A percentile compares a stretch with the other conserved stretches of the same genome.
Conservation (phyloP, 2,113 vertebrate species). For the Limnothrissa miodon region DNA sequence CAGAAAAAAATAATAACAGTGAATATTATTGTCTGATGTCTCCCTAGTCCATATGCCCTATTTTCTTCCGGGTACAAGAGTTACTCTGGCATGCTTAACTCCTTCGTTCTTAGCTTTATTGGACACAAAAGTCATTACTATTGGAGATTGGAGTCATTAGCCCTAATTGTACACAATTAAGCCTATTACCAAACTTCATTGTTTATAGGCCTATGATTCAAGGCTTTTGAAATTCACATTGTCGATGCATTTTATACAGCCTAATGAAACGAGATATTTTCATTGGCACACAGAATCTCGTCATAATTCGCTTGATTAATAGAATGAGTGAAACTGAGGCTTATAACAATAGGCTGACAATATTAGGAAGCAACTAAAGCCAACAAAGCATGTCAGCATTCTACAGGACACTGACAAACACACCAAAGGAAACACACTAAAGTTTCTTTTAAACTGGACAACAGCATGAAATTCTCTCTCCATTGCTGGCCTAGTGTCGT, state of each 20-base stretch:
- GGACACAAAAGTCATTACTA: too few species aligned
- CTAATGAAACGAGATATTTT: not conserved
- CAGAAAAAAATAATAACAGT: not conserved
- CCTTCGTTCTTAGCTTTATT: not conserved
- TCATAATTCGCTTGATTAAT: not conserved
- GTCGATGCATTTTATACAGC: not conserved
- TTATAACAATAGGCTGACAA: not conserved
- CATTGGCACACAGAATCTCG: too few species aligned
- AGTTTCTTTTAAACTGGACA: not conserved
- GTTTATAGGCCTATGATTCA: not conserved
- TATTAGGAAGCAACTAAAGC: not conserved
- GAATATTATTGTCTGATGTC: constrained; percentile 5
- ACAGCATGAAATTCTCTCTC: not conserved
- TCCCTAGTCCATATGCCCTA: not conserved
- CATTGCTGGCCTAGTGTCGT: not conserved
- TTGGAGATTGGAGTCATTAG: not conserved
- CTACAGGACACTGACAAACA: not conserved
- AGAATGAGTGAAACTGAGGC: not conserved
- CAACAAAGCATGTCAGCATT: not conserved
- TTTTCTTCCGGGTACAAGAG: not conserved
- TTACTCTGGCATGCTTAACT: not conserved
- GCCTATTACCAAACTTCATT: not conserved
- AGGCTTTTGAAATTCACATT: not conserved
- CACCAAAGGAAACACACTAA: not conserved
- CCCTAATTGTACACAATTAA: not conserved